These are phyloP conservation scores for Drosophila parabipectinata DNA, from an alignment of 1,140 invertebrate species.

Conservation along the genomic window DNA sequence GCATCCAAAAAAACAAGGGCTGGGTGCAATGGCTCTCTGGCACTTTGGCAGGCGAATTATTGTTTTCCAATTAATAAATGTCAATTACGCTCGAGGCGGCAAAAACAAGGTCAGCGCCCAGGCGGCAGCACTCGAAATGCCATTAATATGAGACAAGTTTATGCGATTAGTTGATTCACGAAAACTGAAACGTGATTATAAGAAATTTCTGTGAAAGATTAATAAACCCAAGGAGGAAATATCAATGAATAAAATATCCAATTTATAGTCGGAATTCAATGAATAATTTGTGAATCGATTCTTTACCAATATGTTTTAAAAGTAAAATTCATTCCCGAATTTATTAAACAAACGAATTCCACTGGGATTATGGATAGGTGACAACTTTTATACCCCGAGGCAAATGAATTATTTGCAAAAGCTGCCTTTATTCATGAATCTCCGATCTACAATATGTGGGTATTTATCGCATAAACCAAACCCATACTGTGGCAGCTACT, in stretches of 20 bases:
- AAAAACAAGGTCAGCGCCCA: conserved; percentile 67
- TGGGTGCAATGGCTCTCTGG: conserved; percentile 10
- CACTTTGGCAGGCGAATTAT: conserved; percentile 72
- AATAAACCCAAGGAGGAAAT: too few species aligned
- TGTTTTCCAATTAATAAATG: conserved; percentile 84
- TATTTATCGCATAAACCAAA: conserved; percentile 43
- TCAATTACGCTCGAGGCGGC: conserved; percentile 68
- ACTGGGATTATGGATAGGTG: conserved; percentile 8
- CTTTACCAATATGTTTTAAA: neutral
- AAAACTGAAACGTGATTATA: neutral
- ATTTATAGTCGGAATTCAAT: too few species aligned
- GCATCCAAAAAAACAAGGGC: conserved; percentile 28
- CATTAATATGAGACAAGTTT: conserved; percentile 10
- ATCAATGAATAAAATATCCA: too few species aligned
- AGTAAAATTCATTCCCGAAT: neutral
- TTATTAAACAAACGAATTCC: conserved; percentile 1
- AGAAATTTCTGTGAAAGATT: too few species aligned
- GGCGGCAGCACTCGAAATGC: conserved; percentile 3
- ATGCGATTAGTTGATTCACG: conserved; percentile 12
- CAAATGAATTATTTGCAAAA: conserved; percentile 11
- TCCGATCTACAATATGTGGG: conserved; percentile 1
- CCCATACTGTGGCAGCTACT: conserved; percentile 32
- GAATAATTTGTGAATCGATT: neutral
- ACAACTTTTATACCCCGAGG: conserved; percentile 2
- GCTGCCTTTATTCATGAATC: conserved; percentile 20